A percentile compares a stretch with the other conserved stretches of the same genome.
These are phyloP conservation scores for Platycercus adscitus DNA, from an alignment of 2,113 vertebrate species.

Conservation along the genomic window DNA sequence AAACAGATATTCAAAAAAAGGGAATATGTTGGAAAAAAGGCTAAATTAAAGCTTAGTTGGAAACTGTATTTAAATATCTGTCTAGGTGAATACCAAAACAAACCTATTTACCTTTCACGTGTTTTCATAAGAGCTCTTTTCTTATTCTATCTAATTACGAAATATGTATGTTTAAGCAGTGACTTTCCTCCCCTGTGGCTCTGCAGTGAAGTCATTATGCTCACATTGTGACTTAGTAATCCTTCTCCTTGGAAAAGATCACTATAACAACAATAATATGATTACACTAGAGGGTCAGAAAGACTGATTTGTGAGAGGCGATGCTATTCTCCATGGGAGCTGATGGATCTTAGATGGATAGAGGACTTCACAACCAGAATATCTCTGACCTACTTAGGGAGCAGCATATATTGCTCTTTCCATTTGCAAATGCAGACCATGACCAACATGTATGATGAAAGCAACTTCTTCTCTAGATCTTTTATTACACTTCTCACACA, in stretches of 20 bases:
- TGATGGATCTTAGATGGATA: slow-evolving; percentile 43
- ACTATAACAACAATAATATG: slow-evolving; percentile 59
- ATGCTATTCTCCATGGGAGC: slow-evolving; percentile 35
- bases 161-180: slow-evolving; percentile 66
- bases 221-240: slow-evolving; percentile 63
- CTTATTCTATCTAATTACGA: slow-evolving; percentile 61
- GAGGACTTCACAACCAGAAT: slow-evolving; percentile 10
- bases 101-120: slow-evolving; percentile 50
- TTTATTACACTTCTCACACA: neutral
- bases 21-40: neutral
- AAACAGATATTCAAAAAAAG: neutral
- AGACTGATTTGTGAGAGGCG: slow-evolving; percentile 53
- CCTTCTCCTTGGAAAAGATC: slow-evolving; percentile 63
- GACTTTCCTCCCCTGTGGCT: slow-evolving; percentile 24
- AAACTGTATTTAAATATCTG: slow-evolving; percentile 33
- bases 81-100: slow-evolving; percentile 56
- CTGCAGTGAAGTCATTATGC: slow-evolving; percentile 51
- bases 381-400: slow-evolving; percentile 15
- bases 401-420: neutral
- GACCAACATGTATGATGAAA: neutral
- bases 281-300: slow-evolving; percentile 64
- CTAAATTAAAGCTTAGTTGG: slow-evolving; percentile 49
- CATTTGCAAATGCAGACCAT: neutral
- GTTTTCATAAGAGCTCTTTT: slow-evolving; percentile 16
- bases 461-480: neutral